Evolutionary conservation across 2,797 vertebrate species (phyloP).

Genomic region (Lagocephalus sceleratus): DNA sequence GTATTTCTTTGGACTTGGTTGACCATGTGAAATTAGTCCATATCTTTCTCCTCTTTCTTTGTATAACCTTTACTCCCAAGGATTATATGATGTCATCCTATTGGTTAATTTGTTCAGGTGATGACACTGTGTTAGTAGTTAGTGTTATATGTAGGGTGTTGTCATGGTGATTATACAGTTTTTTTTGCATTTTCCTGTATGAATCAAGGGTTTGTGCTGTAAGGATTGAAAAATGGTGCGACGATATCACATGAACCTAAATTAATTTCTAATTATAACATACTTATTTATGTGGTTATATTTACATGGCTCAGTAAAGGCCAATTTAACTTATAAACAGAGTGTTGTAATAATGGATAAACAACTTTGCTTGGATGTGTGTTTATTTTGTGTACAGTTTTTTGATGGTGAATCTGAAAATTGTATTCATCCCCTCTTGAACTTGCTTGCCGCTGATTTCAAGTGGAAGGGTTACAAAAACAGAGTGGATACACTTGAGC

Average conservation of each 20-base stretch:
- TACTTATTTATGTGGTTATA: slow-evolving; percentile 20
- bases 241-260: too few relatives aligned
- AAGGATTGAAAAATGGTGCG: too few relatives aligned
- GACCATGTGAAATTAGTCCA: background rate
- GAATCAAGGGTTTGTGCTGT: too few relatives aligned
- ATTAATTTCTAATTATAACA: background rate
- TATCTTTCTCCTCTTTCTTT: slow-evolving; percentile 4
- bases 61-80: background rate
- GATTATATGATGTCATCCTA: slow-evolving; percentile 1
- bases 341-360: slow-evolving; percentile 26
- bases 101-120: background rate
- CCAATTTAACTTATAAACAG: slow-evolving; percentile 14
- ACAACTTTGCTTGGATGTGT: slow-evolving; percentile 12
- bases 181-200: too few relatives aligned
- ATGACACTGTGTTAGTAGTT: background rate
- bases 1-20: slow-evolving; percentile 2
- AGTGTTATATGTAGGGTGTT: too few relatives aligned
- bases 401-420: slow-evolving; percentile 1
- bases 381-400: too few relatives aligned
- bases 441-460: slow-evolving; percentile 43
- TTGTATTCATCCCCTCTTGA: slow-evolving; percentile 5
- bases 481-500: slow-evolving; percentile 64
- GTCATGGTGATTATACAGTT: too few relatives aligned
- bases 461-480: slow-evolving; percentile 49
- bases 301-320: slow-evolving; percentile 16